Evolutionary conservation across 1,140 invertebrate species (phyloP), one percentile per base, ranked within the genome.

Genomic region (Cydia strobilella): DNA sequence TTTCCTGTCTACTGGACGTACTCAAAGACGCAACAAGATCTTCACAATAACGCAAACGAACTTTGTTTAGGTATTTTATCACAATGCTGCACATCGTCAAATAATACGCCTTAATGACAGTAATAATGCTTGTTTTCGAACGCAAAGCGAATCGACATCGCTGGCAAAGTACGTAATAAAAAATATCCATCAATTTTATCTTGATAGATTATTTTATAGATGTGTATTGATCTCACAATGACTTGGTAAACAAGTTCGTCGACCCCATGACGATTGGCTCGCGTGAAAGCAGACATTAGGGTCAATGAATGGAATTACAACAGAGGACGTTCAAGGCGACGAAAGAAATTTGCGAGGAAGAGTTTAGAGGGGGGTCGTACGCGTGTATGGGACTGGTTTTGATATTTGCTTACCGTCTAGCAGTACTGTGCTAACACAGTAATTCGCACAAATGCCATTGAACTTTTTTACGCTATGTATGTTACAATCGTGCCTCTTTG

Each of bases 171-270:
- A 69, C 65, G 15, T 69, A 69, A 69, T 69, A 35, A 69, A 69
- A 69, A 39, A 69, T 59, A 69, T 18, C 27, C 65, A 69, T 69
- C 65, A 69, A 69, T 35, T 39, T 69, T 69, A 69, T 69, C 65
- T 69, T 69, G 65, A 69, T 69, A 69, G 65, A 69, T 69, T 69
- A 69, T 35, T 69, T 69, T 69, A 69, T 69, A 69, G 65, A 69
- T 42, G 65, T 35, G 65, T 69, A 69, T 69, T 69, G 65, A 69
- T 69, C 31, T 69, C 31, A 69, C 65, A 69, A 69, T 69, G 65
- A 69, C 65, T 69, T 10, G 31, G 65, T 35, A 35, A 69, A 69
- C 65, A 69, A 69, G 65, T 69, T 69, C 65, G 31, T 69, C 65
- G 65, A 69, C 65, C 65, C 31, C 65, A 18, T 69, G 65, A 69